phyloP scores from a whole-genome alignment of 1,140 invertebrate species.

The Notospermus geniculatus region DNA sequence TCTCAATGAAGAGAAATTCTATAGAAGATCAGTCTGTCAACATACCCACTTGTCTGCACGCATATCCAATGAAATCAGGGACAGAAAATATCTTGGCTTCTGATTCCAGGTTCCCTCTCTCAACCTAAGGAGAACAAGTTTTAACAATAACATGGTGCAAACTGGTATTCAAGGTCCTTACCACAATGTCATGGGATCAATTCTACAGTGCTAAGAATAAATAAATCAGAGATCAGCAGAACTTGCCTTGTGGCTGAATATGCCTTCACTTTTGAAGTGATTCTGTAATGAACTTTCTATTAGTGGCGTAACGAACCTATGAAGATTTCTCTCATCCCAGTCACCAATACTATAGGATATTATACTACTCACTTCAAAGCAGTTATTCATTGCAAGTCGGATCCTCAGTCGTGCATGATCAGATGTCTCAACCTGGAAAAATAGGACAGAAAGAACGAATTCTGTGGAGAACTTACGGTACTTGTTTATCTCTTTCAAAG shows the following conservation, averaged over 20 bases:
- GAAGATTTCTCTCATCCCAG: slow-evolving; percentile 11
- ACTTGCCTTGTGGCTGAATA: no score
- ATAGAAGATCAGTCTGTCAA: neutral
- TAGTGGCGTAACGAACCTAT: slow-evolving; percentile 10
- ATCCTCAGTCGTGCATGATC: slow-evolving; percentile 50
- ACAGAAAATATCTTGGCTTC: slow-evolving; percentile 42
- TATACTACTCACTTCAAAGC: slow-evolving; percentile 44
- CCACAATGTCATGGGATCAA: no score
- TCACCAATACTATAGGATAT: slow-evolving; percentile 18
- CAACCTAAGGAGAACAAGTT: slow-evolving; percentile 33
- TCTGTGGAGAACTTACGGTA: no score
- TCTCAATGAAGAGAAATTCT: no score
- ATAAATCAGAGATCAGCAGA: no score
- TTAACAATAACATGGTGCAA: no score
- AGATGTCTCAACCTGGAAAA: slow-evolving; percentile 47
- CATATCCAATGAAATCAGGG: slow-evolving; percentile 53
- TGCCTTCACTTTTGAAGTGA: no score
- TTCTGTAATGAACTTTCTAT: no score
- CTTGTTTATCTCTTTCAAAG: no score
- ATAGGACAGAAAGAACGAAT: slow-evolving; percentile 8
- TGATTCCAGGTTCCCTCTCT: slow-evolving; percentile 30
- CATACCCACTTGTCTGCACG: slow-evolving; percentile 46
- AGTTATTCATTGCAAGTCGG: slow-evolving; percentile 48
- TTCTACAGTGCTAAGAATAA: no score
- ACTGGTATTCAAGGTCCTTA: no score